These are phyloP conservation scores for Periparus ater DNA, from an alignment of 2,797 vertebrate species.

Conservation along the genomic window DNA sequence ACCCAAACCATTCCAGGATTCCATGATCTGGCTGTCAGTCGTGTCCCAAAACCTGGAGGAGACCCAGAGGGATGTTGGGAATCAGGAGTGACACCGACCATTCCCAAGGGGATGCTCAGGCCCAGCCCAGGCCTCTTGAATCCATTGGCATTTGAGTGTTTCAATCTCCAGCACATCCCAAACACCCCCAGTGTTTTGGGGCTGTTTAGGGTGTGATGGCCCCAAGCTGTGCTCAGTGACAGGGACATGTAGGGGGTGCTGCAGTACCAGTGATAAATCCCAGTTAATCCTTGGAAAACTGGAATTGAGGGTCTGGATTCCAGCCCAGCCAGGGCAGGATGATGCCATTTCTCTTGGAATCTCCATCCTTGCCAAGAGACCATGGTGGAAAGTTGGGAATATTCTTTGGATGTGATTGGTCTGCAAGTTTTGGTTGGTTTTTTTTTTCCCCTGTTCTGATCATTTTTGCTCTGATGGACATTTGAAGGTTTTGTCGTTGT, in stretches of 20 bases:
- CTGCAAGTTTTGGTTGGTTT: not conserved
- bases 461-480: not conserved
- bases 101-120: not conserved
- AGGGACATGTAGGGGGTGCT: not conserved
- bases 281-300: not conserved
- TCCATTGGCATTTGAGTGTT: not conserved
- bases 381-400: not conserved
- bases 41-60: not conserved
- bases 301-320: not conserved
- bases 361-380: not conserved
- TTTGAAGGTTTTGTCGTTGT: not conserved
- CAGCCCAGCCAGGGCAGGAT: not conserved
- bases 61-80: not conserved
- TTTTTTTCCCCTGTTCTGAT: rapidly evolving
- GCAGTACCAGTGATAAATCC: not conserved
- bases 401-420: not conserved
- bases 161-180: not conserved
- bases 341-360: not conserved
- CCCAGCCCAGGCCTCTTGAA: not conserved
- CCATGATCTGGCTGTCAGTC: not conserved
- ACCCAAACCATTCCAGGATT: not conserved
- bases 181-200: rapidly evolving
- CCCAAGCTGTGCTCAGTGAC: not conserved
- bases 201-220: not conserved
- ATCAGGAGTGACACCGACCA: not conserved